Percentiles rank a stretch among this genome's conserved stretches.
Evolutionary conservation across 2,888 invertebrate species (phyloP).

Genomic region (Napeogenes sylphis): DNA sequence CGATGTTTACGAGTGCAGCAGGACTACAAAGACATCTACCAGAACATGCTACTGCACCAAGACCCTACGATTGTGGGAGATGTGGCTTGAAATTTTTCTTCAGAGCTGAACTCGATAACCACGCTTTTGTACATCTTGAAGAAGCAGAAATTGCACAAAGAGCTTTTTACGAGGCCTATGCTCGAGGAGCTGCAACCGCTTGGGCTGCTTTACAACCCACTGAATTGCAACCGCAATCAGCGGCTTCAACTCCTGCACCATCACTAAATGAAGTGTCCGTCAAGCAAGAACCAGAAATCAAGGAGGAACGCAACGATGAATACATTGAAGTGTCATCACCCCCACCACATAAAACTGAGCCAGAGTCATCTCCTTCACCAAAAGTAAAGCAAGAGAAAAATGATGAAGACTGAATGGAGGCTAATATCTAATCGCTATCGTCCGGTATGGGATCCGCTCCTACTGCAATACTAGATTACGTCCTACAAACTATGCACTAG

Average conservation of each 20-base stretch:
- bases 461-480: constrained; percentile 77
- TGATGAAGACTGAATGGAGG: constrained; percentile 55
- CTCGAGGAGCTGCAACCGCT: constrained; percentile 65
- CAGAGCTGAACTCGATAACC: constrained; percentile 93
- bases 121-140: constrained; percentile 79
- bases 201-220: constrained; percentile 67
- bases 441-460: constrained; percentile 60
- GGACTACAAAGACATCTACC: constrained; percentile 90
- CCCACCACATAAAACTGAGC: constrained; percentile 45
- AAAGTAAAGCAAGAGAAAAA: constrained; percentile 66
- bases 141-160: constrained; percentile 74
- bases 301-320: constrained; percentile 69
- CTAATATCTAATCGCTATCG: constrained; percentile 49
- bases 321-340: constrained; percentile 73
- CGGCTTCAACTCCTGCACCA: constrained; percentile 35
- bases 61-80: constrained; percentile 90
- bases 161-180: constrained; percentile 70
- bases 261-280: constrained; percentile 44
- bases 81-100: constrained; percentile 94
- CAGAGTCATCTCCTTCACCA: constrained; percentile 38
- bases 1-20: constrained; percentile 89
- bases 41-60: constrained; percentile 87
- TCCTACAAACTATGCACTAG: constrained; percentile 61
- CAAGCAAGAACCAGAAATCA: constrained; percentile 65
- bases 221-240: constrained; percentile 39